Conservation (phyloP, 2,888 invertebrate species). For the Eutolmus rufibarbis region DNA sequence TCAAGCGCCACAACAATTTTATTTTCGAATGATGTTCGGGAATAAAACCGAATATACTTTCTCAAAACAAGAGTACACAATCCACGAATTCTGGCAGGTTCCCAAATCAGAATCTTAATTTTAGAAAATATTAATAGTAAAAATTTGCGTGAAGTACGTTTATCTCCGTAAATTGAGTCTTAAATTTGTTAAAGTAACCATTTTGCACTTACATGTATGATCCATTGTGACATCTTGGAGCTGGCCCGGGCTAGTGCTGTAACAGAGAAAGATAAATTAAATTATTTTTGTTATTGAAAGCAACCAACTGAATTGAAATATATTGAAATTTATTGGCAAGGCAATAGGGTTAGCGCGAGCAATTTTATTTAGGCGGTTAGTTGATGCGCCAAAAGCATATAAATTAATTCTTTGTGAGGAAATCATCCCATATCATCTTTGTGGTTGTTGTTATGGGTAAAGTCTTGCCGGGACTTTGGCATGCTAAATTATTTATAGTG, state of each 20-base stretch:
- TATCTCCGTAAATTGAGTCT: not conserved
- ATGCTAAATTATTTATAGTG: not conserved
- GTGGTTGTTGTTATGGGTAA: not conserved
- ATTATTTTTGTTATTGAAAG: not conserved
- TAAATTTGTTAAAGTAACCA: not conserved
- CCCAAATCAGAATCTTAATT: not conserved
- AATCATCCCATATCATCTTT: not conserved
- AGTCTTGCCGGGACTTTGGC: not conserved
- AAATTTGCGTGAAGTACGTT: not conserved
- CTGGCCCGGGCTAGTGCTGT: conserved; percentile 74
- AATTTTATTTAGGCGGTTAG: not conserved
- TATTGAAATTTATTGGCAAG: conserved; percentile 10
- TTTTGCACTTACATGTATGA: conserved; percentile 58
- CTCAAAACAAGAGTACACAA: not conserved
- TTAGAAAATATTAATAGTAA: not conserved
- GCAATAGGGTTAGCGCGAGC: not conserved
- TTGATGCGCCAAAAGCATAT: not conserved
- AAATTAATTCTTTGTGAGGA: not conserved
- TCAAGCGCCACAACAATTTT: not conserved
- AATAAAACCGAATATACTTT: not conserved
- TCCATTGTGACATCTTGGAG: conserved; percentile 74
- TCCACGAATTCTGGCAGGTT: not conserved
- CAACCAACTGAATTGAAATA: not conserved
- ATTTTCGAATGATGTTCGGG: not conserved
- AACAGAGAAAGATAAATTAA: conserved; percentile 58